Conservation (phyloP, 2,888 invertebrate species). For the Lasioglossum morio region DNA sequence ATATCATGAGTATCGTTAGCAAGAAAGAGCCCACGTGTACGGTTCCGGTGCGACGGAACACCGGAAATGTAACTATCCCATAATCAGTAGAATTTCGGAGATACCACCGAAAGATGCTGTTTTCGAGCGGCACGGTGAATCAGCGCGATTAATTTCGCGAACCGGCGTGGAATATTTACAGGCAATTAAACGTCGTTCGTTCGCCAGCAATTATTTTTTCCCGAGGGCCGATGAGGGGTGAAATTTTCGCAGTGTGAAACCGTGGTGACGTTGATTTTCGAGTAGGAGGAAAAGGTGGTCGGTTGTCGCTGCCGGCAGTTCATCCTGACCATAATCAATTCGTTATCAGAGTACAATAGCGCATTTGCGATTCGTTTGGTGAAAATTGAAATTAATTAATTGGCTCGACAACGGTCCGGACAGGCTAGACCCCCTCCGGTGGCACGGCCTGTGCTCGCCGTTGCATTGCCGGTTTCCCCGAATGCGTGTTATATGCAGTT, state of each 20-base stretch:
- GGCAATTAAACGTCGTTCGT: not conserved
- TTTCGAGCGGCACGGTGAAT: not conserved
- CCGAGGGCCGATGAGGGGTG: not conserved
- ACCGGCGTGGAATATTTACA: not conserved
- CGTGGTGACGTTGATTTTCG: constrained; percentile 27
- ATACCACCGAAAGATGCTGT: too few species aligned
- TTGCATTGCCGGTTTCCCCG: not conserved
- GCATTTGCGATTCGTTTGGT: constrained; percentile 76
- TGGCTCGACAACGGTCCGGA: constrained; percentile 70
- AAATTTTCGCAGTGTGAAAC: not conserved
- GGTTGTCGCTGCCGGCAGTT: constrained; percentile 55
- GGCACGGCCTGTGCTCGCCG: not conserved
- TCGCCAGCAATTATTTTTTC: not conserved
- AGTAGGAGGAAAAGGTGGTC: constrained; percentile 49
- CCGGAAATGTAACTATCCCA: not conserved
- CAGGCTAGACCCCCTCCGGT: constrained; percentile 33
- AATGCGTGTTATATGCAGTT: constrained; percentile 12
- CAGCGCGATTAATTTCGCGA: not conserved
- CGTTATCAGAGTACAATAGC: constrained; percentile 76
- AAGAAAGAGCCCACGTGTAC: too few species aligned
- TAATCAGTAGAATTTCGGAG: not conserved
- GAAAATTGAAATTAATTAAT: constrained; percentile 81
- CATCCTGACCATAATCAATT: constrained; percentile 75
- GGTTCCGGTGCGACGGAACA: too few species aligned
- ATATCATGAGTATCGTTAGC: too few species aligned